Percentiles rank a stretch among this genome's conserved stretches.
Evolutionary conservation across 1,140 invertebrate genomes (phyloP).

Genomic region (Palaemon carinicauda): DNA sequence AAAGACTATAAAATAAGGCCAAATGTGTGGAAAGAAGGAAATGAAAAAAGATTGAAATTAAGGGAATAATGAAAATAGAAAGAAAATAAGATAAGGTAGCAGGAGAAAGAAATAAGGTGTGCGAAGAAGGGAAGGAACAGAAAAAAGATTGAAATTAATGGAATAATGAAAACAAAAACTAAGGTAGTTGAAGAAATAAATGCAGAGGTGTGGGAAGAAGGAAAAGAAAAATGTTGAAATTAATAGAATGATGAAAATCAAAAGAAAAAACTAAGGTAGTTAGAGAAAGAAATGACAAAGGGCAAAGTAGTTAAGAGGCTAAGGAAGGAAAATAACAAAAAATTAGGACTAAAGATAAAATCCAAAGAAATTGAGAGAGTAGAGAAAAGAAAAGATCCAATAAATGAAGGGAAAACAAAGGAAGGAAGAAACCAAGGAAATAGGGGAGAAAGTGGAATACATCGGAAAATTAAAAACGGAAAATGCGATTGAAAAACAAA

Average conservation of each 20-base stretch:
- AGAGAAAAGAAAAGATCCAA: background rate
- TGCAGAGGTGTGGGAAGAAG: background rate
- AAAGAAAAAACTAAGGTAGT: background rate
- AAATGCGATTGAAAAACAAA: background rate
- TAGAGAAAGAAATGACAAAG: background rate
- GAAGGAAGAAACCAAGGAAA: background rate
- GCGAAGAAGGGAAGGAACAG: background rate
- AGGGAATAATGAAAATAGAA: too few species aligned
- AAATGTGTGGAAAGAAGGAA: background rate
- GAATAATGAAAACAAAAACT: background rate
- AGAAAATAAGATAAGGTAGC: too few species aligned
- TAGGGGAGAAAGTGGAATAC: background rate
- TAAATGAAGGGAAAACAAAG: background rate
- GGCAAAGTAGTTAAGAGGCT: background rate
- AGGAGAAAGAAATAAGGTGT: too few species aligned
- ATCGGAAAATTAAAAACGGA: background rate
- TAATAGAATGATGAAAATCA: background rate
- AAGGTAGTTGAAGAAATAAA: background rate
- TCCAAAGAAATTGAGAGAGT: background rate
- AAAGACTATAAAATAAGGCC: background rate
- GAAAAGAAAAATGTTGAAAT: background rate
- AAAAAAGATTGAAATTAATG: too few species aligned
- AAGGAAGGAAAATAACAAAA: background rate
- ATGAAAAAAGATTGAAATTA: too few species aligned
- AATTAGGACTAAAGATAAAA: background rate